Conservation (phyloP, 2,797 vertebrate genomes). For the Sebastes taczanowskii region DNA sequence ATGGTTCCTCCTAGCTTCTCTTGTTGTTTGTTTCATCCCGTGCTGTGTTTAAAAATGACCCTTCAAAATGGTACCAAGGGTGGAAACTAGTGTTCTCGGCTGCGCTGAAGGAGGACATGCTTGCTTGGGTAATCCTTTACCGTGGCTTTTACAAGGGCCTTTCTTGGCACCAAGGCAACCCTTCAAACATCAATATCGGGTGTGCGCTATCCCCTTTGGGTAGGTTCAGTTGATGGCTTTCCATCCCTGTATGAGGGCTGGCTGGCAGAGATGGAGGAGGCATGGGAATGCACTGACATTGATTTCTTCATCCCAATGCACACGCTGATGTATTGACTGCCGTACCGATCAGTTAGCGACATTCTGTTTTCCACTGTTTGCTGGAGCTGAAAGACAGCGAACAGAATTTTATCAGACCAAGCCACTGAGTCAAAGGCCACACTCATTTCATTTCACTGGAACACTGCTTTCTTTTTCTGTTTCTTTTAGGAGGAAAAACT, state of each 20-base stretch:
- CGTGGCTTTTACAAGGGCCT: slow-evolving; percentile 63
- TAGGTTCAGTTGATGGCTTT: slow-evolving; percentile 70
- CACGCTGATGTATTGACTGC: slow-evolving; percentile 70
- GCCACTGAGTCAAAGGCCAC: slow-evolving; percentile 19
- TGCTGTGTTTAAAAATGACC: slow-evolving; percentile 82
- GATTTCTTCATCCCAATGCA: slow-evolving; percentile 79
- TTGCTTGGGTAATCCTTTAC: slow-evolving; percentile 76
- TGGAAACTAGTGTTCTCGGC: slow-evolving; percentile 68
- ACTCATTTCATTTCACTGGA: slow-evolving; percentile 37
- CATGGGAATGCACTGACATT: slow-evolving; percentile 74
- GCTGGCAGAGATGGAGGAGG: slow-evolving; percentile 71
- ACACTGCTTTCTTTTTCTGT: slow-evolving; percentile 10
- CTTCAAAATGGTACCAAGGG: slow-evolving; percentile 75
- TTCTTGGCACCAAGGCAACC: slow-evolving; percentile 65
- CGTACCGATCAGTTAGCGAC: slow-evolving; percentile 64
- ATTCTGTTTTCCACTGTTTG: slow-evolving; percentile 49
- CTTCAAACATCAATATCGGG: slow-evolving; percentile 77
- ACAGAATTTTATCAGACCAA: slow-evolving; percentile 37
- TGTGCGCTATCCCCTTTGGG: slow-evolving; percentile 71
- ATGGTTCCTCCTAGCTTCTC: slow-evolving; percentile 62
- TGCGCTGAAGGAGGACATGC: slow-evolving; percentile 69
- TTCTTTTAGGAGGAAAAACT: not conserved
- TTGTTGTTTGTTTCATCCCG: slow-evolving; percentile 76
- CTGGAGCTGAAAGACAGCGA: slow-evolving; percentile 41
- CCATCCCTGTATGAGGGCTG: slow-evolving; percentile 65